Conservation (phyloP, 2,797 vertebrate species). For the Myotis myotis region DNA sequence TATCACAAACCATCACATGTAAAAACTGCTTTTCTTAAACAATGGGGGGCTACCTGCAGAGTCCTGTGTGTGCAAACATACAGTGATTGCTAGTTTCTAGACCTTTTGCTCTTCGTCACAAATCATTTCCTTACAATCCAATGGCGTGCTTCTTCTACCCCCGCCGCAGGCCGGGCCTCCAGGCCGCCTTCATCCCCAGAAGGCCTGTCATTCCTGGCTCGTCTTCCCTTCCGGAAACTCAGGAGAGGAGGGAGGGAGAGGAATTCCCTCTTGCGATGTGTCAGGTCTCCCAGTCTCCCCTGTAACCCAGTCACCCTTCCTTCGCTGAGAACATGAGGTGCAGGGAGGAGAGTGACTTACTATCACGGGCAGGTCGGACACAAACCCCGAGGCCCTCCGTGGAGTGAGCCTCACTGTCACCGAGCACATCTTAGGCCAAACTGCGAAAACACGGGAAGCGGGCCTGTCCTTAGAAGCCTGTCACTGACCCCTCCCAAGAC, state of each 20-base stretch:
- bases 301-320: not conserved
- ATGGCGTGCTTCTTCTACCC: rapidly evolving
- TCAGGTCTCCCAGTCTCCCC: not conserved
- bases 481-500: not conserved
- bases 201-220: not conserved
- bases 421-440: not conserved
- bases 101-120: not conserved
- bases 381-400: not conserved
- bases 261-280: not conserved
- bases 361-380: not conserved
- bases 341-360: not conserved
- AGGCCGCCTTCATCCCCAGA: not conserved
- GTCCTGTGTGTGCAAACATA: not conserved
- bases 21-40: slow-evolving; percentile 14
- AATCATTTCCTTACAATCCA: not conserved
- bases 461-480: not conserved
- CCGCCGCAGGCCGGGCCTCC: not conserved
- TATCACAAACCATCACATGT: not conserved
- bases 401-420: not conserved
- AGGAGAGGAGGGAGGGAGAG: not conserved
- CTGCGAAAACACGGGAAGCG: not conserved
- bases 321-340: not conserved
- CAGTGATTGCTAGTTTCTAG: not conserved
- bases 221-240: not conserved
- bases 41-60: not conserved